Evolutionary conservation across 1,140 invertebrate species (phyloP).

Genomic region (Drosophila asahinai): DNA sequence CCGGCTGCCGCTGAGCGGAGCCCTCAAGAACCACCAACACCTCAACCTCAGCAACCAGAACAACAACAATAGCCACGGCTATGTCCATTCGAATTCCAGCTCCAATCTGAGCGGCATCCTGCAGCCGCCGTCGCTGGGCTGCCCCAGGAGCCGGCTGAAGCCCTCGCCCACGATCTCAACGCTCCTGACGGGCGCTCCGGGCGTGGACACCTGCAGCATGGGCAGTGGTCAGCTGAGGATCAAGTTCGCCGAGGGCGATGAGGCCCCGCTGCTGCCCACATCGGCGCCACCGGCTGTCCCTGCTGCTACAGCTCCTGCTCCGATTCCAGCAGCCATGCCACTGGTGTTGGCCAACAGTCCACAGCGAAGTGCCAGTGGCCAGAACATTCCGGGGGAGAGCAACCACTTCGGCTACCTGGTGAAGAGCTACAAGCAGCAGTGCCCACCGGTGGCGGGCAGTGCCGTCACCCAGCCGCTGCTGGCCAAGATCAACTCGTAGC

Average conservation of each 20-base stretch:
- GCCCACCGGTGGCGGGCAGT: conserved; percentile 41
- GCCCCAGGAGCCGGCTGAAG: conserved; percentile 47
- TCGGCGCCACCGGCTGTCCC: neutral
- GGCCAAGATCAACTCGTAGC: conserved; percentile 80
- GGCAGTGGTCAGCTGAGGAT: conserved; percentile 63
- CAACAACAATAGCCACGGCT: conserved; percentile 53
- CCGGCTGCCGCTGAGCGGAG: conserved; percentile 73
- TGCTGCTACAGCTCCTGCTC: neutral
- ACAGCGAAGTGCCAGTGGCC: conserved; percentile 51
- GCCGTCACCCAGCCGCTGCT: conserved; percentile 76
- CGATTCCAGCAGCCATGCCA: neutral
- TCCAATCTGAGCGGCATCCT: conserved; percentile 77
- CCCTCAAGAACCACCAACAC: conserved; percentile 65
- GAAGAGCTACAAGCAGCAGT: conserved; percentile 70
- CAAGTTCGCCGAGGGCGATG: conserved; percentile 67
- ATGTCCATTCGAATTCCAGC: conserved; percentile 68
- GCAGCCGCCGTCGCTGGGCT: conserved; percentile 47
- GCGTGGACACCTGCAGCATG: conserved; percentile 53
- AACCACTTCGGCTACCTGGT: conserved; percentile 65
- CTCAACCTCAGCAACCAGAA: conserved; percentile 27
- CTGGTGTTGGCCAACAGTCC: conserved; percentile 15
- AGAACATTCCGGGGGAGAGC: conserved; percentile 66
- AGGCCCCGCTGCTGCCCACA: conserved; percentile 45
- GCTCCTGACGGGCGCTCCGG: conserved; percentile 51
- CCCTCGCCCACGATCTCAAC: conserved; percentile 80